Conservation (phyloP, 2,888 invertebrate genomes). For the Meghimatium bilineatum region DNA sequence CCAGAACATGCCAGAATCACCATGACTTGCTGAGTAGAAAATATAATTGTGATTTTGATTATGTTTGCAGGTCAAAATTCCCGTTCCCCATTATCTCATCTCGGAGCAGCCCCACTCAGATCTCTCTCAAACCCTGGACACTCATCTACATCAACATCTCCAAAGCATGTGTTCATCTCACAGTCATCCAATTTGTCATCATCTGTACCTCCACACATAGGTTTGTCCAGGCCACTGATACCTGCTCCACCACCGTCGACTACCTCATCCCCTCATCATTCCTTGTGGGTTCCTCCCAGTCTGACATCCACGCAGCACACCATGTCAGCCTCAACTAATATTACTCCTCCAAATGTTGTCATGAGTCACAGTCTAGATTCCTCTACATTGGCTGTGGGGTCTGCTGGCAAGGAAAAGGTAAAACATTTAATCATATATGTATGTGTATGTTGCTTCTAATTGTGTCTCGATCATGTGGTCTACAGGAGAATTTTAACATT, state of each 20-base stretch:
- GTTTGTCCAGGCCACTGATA: conserved; percentile 78
- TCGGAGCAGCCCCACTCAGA: conserved; percentile 23
- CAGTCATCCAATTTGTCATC: conserved; percentile 42
- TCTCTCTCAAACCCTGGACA: conserved; percentile 37
- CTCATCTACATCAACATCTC: conserved; percentile 5
- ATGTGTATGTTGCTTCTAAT: no score
- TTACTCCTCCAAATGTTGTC: conserved; percentile 77
- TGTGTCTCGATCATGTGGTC: no score
- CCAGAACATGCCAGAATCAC: no score
- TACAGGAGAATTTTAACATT: no score
- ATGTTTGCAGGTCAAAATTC: conserved; percentile 32
- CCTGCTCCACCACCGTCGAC: conserved; percentile 33
- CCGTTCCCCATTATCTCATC: conserved; percentile 27
- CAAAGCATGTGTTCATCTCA: conserved; percentile 30
- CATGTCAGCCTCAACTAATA: conserved; percentile 75
- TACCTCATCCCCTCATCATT: conserved; percentile 45
- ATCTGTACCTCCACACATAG: conserved; percentile 44
- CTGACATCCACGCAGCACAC: conserved; percentile 81
- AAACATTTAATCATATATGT: neutral
- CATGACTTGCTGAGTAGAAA: no score
- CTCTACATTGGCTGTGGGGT: neutral
- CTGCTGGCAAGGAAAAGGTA: conserved; percentile 41
- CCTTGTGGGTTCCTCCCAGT: conserved; percentile 79
- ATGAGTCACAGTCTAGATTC: conserved; percentile 56
- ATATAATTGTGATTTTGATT: no score